A percentile compares a stretch with the other conserved stretches of the same genome.
Evolutionary conservation across 2,113 vertebrate genomes (phyloP).

Genomic region (Charina bottae): DNA sequence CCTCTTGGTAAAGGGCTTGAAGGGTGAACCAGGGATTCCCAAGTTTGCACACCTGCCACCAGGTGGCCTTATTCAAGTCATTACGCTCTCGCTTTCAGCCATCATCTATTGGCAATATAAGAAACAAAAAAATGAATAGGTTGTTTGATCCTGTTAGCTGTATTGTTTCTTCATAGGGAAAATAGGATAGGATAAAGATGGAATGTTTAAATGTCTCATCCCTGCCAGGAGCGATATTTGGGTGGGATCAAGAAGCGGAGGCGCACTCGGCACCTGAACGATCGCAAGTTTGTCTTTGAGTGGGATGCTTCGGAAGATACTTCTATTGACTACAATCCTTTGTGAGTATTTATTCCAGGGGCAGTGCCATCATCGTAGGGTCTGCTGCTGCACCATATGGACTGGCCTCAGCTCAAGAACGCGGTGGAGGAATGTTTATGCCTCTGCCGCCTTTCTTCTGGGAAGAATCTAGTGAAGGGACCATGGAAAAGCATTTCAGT

Average conservation of each 20-base stretch:
- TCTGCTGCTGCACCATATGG: background rate
- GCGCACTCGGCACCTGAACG: slow-evolving; percentile 93
- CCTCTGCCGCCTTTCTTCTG: background rate
- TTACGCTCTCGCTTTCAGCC: background rate
- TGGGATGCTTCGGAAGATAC: slow-evolving; percentile 98
- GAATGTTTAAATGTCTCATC: background rate
- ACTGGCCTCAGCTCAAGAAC: background rate
- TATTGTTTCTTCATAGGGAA: background rate
- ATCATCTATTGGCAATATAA: background rate
- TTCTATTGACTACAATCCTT: slow-evolving; percentile 93
- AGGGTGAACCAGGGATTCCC: background rate
- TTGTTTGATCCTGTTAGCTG: background rate
- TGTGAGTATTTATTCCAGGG: slow-evolving; percentile 78
- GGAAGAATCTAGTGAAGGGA: background rate
- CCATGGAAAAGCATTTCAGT: background rate
- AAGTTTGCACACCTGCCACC: background rate
- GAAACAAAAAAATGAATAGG: background rate
- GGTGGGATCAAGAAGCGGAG: slow-evolving; percentile 94
- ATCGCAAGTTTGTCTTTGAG: slow-evolving; percentile 98
- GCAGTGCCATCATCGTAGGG: background rate
- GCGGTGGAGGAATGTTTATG: background rate
- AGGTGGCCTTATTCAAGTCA: too few species aligned
- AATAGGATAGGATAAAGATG: background rate
- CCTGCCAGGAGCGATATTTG: slow-evolving; percentile 89
- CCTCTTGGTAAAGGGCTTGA: background rate